Evolutionary conservation across 2,888 invertebrate genomes (phyloP).

Genomic region (Acanthosepion esculentum): DNA sequence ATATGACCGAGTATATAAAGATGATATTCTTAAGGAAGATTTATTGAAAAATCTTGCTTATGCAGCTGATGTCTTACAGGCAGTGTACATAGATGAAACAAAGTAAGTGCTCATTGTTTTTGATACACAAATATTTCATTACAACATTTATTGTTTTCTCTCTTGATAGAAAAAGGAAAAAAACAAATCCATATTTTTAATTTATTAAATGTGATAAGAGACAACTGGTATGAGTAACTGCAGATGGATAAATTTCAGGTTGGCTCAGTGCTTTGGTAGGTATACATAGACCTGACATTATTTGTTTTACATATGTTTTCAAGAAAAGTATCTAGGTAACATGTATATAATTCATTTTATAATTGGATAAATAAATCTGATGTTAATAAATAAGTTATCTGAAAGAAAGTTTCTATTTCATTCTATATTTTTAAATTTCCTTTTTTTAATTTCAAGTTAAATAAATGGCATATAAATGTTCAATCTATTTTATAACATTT

Average conservation of each 20-base stretch:
- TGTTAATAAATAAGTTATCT: no score
- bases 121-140: background rate
- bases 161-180: background rate
- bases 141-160: background rate
- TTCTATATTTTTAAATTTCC: no score
- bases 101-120: constrained; percentile 80
- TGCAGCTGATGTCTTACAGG: constrained; percentile 92
- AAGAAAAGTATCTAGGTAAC: background rate
- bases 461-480: no score
- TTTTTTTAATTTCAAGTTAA: no score
- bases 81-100: constrained; percentile 93
- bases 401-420: no score
- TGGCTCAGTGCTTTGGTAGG: background rate
- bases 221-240: background rate
- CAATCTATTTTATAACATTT: no score
- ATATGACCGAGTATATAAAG: constrained; percentile 87
- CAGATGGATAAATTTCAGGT: background rate
- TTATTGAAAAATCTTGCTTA: constrained; percentile 94
- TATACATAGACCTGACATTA: background rate
- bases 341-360: background rate
- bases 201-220: background rate
- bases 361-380: no score
- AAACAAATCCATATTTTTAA: background rate
- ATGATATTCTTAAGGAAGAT: constrained; percentile 88
- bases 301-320: background rate